phyloP scores from a whole-genome alignment of 2,113 vertebrate species.

The Pyrgilauda ruficollis region DNA sequence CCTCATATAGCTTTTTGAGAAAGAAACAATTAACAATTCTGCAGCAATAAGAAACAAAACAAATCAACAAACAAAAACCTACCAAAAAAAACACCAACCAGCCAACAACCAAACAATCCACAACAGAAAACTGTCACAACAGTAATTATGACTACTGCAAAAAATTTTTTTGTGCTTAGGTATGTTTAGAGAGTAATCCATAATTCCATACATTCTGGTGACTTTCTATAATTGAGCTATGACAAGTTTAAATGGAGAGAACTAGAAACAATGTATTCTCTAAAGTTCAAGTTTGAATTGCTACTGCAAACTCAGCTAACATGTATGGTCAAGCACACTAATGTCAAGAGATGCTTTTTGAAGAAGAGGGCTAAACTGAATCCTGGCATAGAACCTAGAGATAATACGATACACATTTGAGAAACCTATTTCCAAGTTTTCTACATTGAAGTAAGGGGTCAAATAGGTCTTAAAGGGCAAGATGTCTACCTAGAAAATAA shows the following conservation, averaged over 20 bases:
- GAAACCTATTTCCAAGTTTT: neutral
- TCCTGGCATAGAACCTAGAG: neutral
- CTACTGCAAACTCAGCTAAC: neutral
- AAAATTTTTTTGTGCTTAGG: neutral
- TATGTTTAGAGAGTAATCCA: neutral
- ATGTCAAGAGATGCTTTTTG: neutral
- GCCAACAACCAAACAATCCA: neutral
- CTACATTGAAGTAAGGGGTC: neutral
- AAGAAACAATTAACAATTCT: neutral
- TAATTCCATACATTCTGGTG: neutral
- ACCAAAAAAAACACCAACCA: neutral
- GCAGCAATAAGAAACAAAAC: neutral
- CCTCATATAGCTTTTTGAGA: neutral
- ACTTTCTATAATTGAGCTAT: neutral
- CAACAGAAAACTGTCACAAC: neutral
- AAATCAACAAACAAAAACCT: neutral
- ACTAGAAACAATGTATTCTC: neutral
- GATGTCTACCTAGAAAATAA: neutral
- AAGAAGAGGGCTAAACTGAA: neutral
- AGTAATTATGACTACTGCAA: neutral
- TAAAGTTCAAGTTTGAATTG: neutral
- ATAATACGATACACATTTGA: neutral
- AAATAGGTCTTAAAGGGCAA: neutral
- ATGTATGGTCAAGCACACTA: neutral
- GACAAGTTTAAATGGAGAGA: neutral